Base-by-base conservation (phyloP, 2,113 vertebrate genomes). In the Rhabdomys dilectus region DNA sequence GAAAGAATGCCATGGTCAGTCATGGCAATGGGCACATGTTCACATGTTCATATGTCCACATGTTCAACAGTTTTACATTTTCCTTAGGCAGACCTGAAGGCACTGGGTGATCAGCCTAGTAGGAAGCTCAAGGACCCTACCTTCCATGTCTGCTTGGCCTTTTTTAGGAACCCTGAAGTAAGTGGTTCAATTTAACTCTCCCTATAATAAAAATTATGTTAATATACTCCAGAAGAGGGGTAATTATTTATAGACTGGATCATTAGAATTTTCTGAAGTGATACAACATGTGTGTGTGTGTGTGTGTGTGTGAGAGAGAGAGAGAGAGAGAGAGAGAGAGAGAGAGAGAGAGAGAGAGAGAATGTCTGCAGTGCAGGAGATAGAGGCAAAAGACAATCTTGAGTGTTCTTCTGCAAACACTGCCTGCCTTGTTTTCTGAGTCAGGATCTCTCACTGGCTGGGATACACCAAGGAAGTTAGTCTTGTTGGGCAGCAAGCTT, bases 11-110 rank as follows among this genome's bases (percentile, higher is more conserved):
- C 31, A 21, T 1, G 19, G 26, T 21, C 39, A 22, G 7, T 70
- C 68, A 31, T 22, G 39, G 26, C 45, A 31, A 39, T 0, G 1
- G 42, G 39, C 29, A 86, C 26, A 22, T 36, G 19, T 2, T 42
- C 42, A 26, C 0, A 4, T 26, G 24, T 2, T 34, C 51, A 26
- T 0, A 4, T 22, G 21, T 12, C 29, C 31, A 34, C 29, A 16
- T 36, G 24, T 2, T n/a, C 51, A 17, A 0, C 1, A 22, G 21
- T 12, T 89, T 72, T 58, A 45, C 39, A 45, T 42, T 60, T 56
- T 48, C 13, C 22, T 48, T 76, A 48, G 36, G 92, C 48, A 45
- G 3, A 12, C 2, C 16, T 42, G 56, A 12, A 0, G 17, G 2
- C 58, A 6, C 42, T 60, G 77, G 62, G 29, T 2, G 4, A 17